phyloP scores from a whole-genome alignment of 2,797 vertebrate species.

The Catamblyrhynchus diadema region DNA sequence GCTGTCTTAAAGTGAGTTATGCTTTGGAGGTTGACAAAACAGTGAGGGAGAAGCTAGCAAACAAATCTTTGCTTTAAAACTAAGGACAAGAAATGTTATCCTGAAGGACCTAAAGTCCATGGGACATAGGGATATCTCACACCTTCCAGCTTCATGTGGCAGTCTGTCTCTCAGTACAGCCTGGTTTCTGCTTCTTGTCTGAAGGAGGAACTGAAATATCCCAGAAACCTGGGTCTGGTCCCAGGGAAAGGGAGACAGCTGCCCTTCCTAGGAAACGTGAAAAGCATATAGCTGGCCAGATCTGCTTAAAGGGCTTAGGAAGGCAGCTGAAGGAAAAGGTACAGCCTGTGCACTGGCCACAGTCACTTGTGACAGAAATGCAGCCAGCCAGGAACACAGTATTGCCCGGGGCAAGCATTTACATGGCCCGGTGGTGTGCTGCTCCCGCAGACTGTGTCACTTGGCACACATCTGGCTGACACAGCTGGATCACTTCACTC shows the following conservation, averaged over 20 bases:
- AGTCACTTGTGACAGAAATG: slow-evolving; percentile 13
- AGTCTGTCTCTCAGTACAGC: slow-evolving; percentile 4
- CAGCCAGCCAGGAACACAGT: slow-evolving; percentile 10
- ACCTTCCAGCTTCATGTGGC: neutral
- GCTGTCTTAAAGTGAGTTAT: neutral
- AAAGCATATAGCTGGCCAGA: neutral
- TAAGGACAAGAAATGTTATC: neutral
- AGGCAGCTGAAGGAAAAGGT: slow-evolving; percentile 2
- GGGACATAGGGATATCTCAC: neutral
- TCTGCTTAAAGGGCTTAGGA: slow-evolving; percentile 27
- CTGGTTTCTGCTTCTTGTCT: slow-evolving; percentile 8
- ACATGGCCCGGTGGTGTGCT: neutral
- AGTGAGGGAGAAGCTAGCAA: neutral
- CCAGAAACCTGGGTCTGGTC: slow-evolving; percentile 19
- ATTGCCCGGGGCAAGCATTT: slow-evolving; percentile 31
- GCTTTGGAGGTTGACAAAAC: neutral
- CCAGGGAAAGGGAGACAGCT: slow-evolving; percentile 12
- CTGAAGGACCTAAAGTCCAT: neutral
- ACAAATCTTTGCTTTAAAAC: neutral
- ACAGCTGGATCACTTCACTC: slow-evolving; percentile 43
- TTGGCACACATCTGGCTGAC: slow-evolving; percentile 38
- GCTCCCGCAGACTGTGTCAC: neutral
- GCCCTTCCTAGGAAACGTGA: slow-evolving; percentile 6
- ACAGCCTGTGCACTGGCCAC: neutral
- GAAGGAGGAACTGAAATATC: neutral